Evolutionary conservation across 2,797 vertebrate species (phyloP).

Genomic region (Cyprinella venusta): DNA sequence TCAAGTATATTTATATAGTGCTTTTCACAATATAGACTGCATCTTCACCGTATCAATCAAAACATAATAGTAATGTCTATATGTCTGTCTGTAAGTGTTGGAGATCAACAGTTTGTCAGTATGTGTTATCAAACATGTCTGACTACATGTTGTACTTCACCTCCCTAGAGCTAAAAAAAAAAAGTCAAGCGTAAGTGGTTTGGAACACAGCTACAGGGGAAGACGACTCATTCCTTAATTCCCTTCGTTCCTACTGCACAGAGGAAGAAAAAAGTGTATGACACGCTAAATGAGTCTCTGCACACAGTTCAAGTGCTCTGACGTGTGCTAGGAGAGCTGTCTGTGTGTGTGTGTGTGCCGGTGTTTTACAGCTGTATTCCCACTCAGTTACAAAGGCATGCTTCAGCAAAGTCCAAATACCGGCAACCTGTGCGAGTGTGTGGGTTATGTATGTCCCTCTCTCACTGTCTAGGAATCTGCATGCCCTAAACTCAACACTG

Average conservation of each 20-base stretch:
- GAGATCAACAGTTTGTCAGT: not conserved
- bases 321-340: slow-evolving; percentile 45
- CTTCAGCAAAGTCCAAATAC: slow-evolving; percentile 55
- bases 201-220: not conserved
- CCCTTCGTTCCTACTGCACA: not conserved
- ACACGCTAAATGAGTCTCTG: slow-evolving; percentile 17
- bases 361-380: slow-evolving; percentile 42
- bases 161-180: not conserved
- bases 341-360: slow-evolving; percentile 50
- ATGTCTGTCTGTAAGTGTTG: not conserved
- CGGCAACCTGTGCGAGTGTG: slow-evolving; percentile 31
- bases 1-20: too few species aligned
- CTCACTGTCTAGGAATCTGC: slow-evolving; percentile 55
- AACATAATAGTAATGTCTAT: too few species aligned
- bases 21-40: too few species aligned
- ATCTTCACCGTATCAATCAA: too few species aligned
- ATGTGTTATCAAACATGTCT: slow-evolving; percentile 10
- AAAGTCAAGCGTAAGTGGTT: not conserved
- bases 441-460: slow-evolving; percentile 32
- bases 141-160: not conserved
- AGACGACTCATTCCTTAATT: slow-evolving; percentile 16
- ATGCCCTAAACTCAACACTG: slow-evolving; percentile 15
- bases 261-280: slow-evolving; percentile 3
- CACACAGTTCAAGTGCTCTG: slow-evolving; percentile 17
- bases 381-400: slow-evolving; percentile 49